Conservation (phyloP, 2,888 invertebrate genomes). For the Hololepta plana region DNA sequence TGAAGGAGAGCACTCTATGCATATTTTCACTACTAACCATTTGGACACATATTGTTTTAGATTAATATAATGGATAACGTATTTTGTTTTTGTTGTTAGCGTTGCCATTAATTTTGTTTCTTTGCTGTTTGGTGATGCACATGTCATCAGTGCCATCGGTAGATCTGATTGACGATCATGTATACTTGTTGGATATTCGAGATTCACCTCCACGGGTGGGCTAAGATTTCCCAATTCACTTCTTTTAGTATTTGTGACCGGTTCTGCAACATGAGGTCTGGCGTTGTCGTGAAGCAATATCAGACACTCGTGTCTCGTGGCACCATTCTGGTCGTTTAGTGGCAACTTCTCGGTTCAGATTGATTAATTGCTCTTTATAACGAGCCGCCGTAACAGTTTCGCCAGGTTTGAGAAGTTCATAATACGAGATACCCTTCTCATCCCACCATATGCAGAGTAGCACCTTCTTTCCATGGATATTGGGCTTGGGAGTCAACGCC, state of each 20-base stretch:
- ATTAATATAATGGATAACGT: conserved; percentile 13
- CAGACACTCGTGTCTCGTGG: too few species aligned
- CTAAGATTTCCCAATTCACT: conserved; percentile 17
- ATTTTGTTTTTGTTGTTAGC: conserved; percentile 11
- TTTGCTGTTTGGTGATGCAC: conserved; percentile 9
- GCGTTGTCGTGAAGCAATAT: too few species aligned
- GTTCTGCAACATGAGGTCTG: too few species aligned
- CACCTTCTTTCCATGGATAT: too few species aligned
- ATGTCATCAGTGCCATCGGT: conserved; percentile 16
- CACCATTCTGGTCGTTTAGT: too few species aligned
- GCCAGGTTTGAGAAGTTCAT: too few species aligned
- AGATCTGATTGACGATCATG: conserved; percentile 18
- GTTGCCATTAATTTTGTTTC: conserved; percentile 14
- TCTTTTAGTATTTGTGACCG: too few species aligned
- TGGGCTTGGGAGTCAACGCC: too few species aligned
- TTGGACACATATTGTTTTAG: conserved; percentile 13
- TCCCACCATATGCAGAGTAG: too few species aligned
- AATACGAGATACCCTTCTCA: too few species aligned
- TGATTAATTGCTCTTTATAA: conserved; percentile 15
- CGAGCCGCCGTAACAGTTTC: conserved; percentile 19
- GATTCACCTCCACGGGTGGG: conserved; percentile 19
- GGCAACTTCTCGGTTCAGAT: conserved; percentile 14
- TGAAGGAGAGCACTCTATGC: conserved; percentile 18
- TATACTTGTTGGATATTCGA: conserved; percentile 12
- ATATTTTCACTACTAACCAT: conserved; percentile 15